A percentile compares a stretch with the other conserved stretches of the same genome.
phyloP scores from a whole-genome alignment of 2,113 vertebrate species.

The Poeciliopsis prolifica region DNA sequence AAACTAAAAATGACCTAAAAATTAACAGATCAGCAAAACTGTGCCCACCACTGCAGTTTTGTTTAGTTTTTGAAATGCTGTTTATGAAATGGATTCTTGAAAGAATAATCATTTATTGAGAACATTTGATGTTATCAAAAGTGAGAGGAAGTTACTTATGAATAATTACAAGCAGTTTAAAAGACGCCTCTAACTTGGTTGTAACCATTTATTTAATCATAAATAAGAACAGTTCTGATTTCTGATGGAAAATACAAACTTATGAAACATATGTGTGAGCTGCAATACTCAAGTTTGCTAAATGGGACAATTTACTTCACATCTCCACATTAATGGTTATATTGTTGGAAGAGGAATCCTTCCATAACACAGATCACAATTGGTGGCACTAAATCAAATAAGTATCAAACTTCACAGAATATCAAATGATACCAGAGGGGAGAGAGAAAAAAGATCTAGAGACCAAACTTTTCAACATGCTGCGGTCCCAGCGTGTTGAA shows the following conservation, averaged over 20 bases:
- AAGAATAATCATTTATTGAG: no score
- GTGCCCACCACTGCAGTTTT: no score
- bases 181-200: no score
- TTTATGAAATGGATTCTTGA: no score
- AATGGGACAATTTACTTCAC: background rate
- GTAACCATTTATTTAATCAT: no score
- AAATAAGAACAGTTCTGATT: background rate
- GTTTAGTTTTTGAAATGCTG: no score
- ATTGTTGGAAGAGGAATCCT: constrained; percentile 4
- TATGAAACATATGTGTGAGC: background rate
- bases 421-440: background rate
- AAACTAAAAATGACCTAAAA: no score
- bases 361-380: background rate
- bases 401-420: constrained; percentile 1
- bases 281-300: background rate
- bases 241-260: background rate
- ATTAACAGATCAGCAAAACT: no score
- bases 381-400: constrained; percentile 25
- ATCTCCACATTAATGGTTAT: background rate
- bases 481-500: background rate
- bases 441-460: background rate
- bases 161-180: no score
- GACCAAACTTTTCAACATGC: background rate
- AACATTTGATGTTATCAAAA: no score
- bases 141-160: no score